These are phyloP conservation scores for Caenorhabditis sp. DNA, from an alignment of 2,888 invertebrate species.

Conservation along the genomic window DNA sequence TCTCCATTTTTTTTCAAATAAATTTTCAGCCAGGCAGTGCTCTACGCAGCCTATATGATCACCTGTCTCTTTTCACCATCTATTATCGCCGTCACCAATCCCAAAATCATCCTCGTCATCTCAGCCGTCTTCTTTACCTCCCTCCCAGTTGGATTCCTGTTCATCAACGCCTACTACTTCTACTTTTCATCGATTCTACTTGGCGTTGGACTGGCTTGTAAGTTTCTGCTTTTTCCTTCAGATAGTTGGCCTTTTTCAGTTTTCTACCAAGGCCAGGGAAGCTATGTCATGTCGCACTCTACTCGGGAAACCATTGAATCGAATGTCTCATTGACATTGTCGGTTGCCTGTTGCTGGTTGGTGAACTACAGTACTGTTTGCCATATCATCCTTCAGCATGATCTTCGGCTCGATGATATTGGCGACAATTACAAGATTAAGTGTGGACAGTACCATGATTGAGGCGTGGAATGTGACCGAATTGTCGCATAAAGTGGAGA, in stretches of 20 bases:
- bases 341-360: slow-evolving; percentile 64
- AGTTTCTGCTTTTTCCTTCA: too few species aligned
- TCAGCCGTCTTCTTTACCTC: slow-evolving; percentile 54
- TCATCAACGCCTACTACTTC: slow-evolving; percentile 65
- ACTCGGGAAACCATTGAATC: slow-evolving; percentile 67
- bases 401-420: slow-evolving; percentile 62
- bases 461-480: neutral
- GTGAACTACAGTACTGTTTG: neutral
- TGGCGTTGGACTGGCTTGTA: slow-evolving; percentile 68
- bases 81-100: slow-evolving; percentile 46
- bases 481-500: slow-evolving; percentile 19
- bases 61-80: slow-evolving; percentile 64
- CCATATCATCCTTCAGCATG: slow-evolving; percentile 37
- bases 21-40: slow-evolving; percentile 64
- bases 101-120: slow-evolving; percentile 58
- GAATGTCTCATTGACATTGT: slow-evolving; percentile 69
- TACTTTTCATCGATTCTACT: slow-evolving; percentile 58
- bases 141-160: slow-evolving; percentile 66
- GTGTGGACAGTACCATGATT: neutral
- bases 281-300: slow-evolving; percentile 68
- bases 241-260: too few species aligned
- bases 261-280: slow-evolving; percentile 67
- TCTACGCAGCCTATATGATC: slow-evolving; percentile 57
- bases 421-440: slow-evolving; percentile 45
- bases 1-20: neutral